Conservation (phyloP, 2,113 vertebrate species). For the Epinephelus fuscoguttatus region DNA sequence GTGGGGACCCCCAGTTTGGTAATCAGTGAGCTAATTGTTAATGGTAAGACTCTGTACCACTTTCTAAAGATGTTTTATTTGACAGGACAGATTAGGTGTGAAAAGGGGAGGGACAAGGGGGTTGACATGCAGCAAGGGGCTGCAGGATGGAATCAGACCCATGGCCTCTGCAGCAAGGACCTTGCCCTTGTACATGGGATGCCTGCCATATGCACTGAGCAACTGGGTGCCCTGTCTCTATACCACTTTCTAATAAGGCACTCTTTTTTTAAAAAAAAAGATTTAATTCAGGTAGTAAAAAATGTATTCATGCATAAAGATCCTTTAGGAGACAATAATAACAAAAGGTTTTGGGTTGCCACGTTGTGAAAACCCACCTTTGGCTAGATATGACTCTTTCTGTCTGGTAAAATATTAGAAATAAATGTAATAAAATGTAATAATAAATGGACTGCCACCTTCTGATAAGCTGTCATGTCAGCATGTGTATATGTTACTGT, state of each 20-base stretch:
- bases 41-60: not conserved
- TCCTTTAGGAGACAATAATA: not conserved
- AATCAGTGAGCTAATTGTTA: not conserved
- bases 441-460: not conserved
- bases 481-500: constrained; percentile 1
- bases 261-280: not conserved
- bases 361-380: not conserved
- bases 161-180: too few relatives aligned
- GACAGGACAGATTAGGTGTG: too few relatives aligned
- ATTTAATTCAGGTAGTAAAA: not conserved
- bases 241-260: too few relatives aligned
- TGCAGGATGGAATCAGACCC: too few relatives aligned
- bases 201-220: too few relatives aligned
- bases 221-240: too few relatives aligned
- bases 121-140: too few relatives aligned
- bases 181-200: too few relatives aligned
- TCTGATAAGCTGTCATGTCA: not conserved
- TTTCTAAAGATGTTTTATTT: not conserved
- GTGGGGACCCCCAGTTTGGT: too few relatives aligned
- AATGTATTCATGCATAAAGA: not conserved
- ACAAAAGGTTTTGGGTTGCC: not conserved
- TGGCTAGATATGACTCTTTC: not conserved
- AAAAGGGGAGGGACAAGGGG: too few relatives aligned
- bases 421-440: not conserved
- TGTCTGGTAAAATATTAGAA: not conserved